phyloP scores from a whole-genome alignment of 2,888 invertebrate genomes.

The Drosophila affinis region DNA sequence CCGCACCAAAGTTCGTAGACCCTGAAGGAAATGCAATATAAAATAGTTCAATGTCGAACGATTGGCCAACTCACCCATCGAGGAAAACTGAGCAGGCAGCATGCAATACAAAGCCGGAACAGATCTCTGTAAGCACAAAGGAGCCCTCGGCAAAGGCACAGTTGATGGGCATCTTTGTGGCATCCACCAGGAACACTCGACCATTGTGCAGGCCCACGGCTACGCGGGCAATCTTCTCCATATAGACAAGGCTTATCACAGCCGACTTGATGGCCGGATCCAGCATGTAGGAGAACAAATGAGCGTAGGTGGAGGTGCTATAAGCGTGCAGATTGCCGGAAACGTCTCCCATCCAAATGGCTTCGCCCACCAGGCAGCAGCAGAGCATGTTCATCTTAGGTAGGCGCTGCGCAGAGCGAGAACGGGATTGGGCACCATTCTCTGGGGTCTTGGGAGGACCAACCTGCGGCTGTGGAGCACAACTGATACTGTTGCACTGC shows the following conservation, averaged over 20 bases:
- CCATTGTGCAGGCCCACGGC: slow-evolving; percentile 92
- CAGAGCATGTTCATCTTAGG: slow-evolving; percentile 82
- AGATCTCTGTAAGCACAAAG: slow-evolving; percentile 91
- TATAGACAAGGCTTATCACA: slow-evolving; percentile 88
- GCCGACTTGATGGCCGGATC: slow-evolving; percentile 88
- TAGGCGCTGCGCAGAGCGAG: slow-evolving; percentile 71
- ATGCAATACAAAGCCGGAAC: slow-evolving; percentile 88
- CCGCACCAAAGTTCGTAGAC: slow-evolving; percentile 94
- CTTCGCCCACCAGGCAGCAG: slow-evolving; percentile 89
- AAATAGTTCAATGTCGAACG: too few relatives aligned
- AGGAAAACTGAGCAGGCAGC: slow-evolving; percentile 87
- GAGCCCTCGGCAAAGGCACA: slow-evolving; percentile 89
- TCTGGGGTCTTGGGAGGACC: slow-evolving; percentile 58
- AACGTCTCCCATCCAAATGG: slow-evolving; percentile 96
- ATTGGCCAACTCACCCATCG: slow-evolving; percentile 72
- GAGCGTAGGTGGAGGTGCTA: slow-evolving; percentile 86
- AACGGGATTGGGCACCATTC: slow-evolving; percentile 52
- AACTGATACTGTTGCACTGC: slow-evolving; percentile 86
- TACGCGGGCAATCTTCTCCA: slow-evolving; percentile 89
- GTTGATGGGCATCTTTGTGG: slow-evolving; percentile 86
- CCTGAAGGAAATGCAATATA: slow-evolving; percentile 78
- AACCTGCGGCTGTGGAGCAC: slow-evolving; percentile 75
- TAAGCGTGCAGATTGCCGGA: slow-evolving; percentile 93
- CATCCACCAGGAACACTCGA: slow-evolving; percentile 89
- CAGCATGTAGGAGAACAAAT: slow-evolving; percentile 87